phyloP scores from a whole-genome alignment of 2,797 vertebrate species.

The Zenarchopterus dispar region DNA sequence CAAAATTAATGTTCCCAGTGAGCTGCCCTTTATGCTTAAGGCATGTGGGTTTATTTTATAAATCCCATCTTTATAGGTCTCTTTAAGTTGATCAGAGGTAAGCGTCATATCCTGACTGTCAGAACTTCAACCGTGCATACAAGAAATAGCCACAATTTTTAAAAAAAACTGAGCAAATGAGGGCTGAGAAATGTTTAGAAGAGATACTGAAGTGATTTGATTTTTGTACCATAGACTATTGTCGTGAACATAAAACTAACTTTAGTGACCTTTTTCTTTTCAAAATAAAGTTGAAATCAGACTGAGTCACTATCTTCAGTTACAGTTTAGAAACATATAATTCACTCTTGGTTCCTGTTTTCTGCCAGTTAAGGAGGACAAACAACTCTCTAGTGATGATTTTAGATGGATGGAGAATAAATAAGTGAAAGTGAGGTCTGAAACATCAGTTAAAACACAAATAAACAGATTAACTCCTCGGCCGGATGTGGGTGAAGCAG shows the following conservation, averaged over 20 bases:
- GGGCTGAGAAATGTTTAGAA: slow-evolving; percentile 28
- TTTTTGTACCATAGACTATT: slow-evolving; percentile 5
- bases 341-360: neutral
- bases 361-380: too few relatives aligned
- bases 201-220: slow-evolving; percentile 13
- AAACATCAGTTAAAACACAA: too few relatives aligned
- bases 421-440: too few relatives aligned
- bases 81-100: slow-evolving; percentile 20
- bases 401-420: too few relatives aligned
- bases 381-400: too few relatives aligned
- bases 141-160: slow-evolving; percentile 10
- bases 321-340: neutral
- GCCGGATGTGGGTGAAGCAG: neutral
- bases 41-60: slow-evolving; percentile 27
- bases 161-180: slow-evolving; percentile 46
- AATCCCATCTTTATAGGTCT: slow-evolving; percentile 34
- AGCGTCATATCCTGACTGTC: slow-evolving; percentile 10
- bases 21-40: slow-evolving; percentile 26
- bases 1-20: slow-evolving; percentile 14
- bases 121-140: neutral
- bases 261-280: slow-evolving; percentile 4
- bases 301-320: neutral
- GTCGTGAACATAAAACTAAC: slow-evolving; percentile 19
- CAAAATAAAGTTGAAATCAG: neutral
- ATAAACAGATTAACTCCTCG: too few relatives aligned